These are phyloP conservation scores for Apus apus DNA, from an alignment of 2,113 vertebrate species.

Conservation along the genomic window DNA sequence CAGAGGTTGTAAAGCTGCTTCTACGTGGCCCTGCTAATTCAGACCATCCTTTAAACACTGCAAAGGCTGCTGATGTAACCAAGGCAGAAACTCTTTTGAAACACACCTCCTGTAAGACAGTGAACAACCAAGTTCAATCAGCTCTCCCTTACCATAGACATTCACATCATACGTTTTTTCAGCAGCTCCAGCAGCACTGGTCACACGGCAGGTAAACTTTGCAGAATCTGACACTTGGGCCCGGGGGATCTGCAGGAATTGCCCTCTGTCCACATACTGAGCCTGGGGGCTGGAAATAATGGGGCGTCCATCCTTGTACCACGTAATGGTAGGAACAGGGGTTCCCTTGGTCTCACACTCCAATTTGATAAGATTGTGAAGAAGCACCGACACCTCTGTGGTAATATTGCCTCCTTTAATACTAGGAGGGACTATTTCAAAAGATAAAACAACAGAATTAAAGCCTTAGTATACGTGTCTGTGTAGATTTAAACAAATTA, in stretches of 20 bases:
- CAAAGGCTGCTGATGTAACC: neutral
- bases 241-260: slow-evolving; percentile 86
- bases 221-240: slow-evolving; percentile 86
- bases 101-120: neutral
- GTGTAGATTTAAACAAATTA: neutral
- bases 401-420: slow-evolving; percentile 92
- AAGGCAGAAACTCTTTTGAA: neutral
- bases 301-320: slow-evolving; percentile 84
- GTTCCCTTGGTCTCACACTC: slow-evolving; percentile 91
- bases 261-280: slow-evolving; percentile 87
- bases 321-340: slow-evolving; percentile 87
- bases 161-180: slow-evolving; percentile 87
- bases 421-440: slow-evolving; percentile 86
- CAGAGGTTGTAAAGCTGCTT: neutral
- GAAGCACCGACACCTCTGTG: slow-evolving; percentile 79
- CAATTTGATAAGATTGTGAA: slow-evolving; percentile 82
- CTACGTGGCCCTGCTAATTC: neutral
- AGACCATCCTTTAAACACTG: neutral
- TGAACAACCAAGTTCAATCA: neutral
- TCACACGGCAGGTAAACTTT: slow-evolving; percentile 83
- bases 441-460: neutral
- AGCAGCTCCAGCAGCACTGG: slow-evolving; percentile 82
- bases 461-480: neutral
- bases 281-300: slow-evolving; percentile 81
- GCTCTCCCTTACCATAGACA: slow-evolving; percentile 82